Evolutionary conservation across 1,140 invertebrate species (phyloP).

Genomic region (Frieseomelitta varia): DNA sequence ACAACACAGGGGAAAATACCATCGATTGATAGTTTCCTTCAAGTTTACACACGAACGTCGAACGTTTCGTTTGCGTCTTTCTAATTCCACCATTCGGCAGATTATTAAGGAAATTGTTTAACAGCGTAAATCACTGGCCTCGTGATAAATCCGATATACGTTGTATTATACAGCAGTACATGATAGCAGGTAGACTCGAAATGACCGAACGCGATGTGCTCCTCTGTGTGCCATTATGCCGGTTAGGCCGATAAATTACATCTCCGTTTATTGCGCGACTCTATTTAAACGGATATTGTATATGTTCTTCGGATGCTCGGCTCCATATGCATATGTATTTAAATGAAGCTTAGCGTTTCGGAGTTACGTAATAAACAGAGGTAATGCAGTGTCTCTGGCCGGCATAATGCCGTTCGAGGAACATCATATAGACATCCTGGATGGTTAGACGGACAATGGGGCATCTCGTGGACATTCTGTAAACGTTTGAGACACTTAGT

Average conservation of each 20-base stretch:
- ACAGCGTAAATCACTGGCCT: not conserved
- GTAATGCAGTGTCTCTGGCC: constrained; percentile 49
- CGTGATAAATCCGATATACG: not conserved
- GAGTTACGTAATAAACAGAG: constrained; percentile 62
- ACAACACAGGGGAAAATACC: too few species aligned
- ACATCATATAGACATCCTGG: constrained; percentile 52
- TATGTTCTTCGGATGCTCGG: constrained; percentile 1
- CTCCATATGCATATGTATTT: constrained; percentile 47
- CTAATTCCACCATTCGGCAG: too few species aligned
- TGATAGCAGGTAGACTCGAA: not conserved
- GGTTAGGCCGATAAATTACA: constrained; percentile 40
- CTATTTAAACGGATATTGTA: constrained; percentile 38
- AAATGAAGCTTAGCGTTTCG: constrained; percentile 48
- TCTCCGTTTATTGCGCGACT: constrained; percentile 20
- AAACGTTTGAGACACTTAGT: constrained; percentile 64
- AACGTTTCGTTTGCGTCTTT: not conserved
- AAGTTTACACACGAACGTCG: not conserved
- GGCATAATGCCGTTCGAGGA: constrained; percentile 56
- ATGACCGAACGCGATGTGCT: not conserved
- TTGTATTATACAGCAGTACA: not conserved
- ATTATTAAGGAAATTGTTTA: not conserved
- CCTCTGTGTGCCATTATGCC: constrained; percentile 11
- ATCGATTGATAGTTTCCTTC: not conserved
- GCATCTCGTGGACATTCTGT: constrained; percentile 64
- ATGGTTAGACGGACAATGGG: constrained; percentile 62